Conservation (phyloP, 2,113 vertebrate genomes). For the Fregata magnificens region DNA sequence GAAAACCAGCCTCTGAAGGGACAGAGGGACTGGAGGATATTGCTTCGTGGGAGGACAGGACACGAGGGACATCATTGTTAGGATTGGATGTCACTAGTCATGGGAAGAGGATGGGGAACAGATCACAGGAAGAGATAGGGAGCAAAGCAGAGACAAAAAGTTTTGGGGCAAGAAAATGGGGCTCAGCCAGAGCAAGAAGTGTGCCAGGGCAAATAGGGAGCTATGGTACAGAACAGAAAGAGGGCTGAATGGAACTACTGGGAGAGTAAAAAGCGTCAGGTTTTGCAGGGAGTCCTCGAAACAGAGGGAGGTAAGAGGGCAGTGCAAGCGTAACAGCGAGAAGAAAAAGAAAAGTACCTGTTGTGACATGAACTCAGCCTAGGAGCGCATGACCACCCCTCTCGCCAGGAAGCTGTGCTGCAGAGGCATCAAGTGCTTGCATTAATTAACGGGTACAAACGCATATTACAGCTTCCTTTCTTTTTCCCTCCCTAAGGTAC, state of each 20-base stretch:
- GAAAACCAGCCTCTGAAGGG: not conserved
- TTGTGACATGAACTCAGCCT: not conserved
- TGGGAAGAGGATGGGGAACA: not conserved
- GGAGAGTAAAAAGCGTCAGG: not conserved
- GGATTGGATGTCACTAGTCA: not conserved
- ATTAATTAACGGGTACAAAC: not conserved
- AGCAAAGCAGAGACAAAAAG: not conserved
- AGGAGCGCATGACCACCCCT: fast-evolving
- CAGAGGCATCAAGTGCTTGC: not conserved
- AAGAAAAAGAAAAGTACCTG: not conserved
- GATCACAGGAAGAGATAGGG: not conserved
- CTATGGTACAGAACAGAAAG: not conserved
- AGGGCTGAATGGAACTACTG: not conserved
- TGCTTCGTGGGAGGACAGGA: not conserved
- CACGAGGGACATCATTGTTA: not conserved
- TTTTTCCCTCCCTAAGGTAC: constrained; percentile 78
- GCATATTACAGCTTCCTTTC: constrained; percentile 26
- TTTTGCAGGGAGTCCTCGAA: not conserved
- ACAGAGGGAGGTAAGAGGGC: not conserved
- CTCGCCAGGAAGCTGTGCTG: not conserved
- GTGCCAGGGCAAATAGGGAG: not conserved
- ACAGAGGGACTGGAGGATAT: not conserved
- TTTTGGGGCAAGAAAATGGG: not conserved
- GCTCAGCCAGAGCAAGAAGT: not conserved
- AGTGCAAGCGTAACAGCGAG: not conserved